Evolutionary conservation across 2,113 vertebrate genomes (phyloP), one percentile per base, ranked within the genome.

Genomic region (Sakesphorus luctuosus): DNA sequence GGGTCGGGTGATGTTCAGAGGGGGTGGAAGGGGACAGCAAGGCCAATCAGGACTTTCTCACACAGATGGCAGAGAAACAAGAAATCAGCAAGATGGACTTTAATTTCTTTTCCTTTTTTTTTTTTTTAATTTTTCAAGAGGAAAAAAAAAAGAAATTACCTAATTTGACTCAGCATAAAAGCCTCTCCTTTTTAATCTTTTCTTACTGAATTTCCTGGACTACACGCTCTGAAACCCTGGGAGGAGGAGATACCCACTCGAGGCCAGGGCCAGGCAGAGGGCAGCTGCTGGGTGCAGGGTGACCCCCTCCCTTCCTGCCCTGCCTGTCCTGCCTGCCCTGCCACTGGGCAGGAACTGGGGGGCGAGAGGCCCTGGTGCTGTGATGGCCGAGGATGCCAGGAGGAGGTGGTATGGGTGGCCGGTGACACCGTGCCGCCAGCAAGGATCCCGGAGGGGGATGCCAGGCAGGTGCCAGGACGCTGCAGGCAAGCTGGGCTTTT

Each of bases 111-210:
- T 96, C 65, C 40, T 95, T 91, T 89, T 44, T 67, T 80, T 90
- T 74, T 87, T 78, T 90, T 84, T 71, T 19, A 85, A 24, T 83
- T 97, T 97, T 98, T 96, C 40, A 82, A 93, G 31, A 82, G 65
- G 33, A 7, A 38, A 65, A n/a, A 53, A 59, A 90, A 68, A 83
- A 78, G 43, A 94, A 94, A 91, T 83, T 58, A 87, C 96, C 93
- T 97, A 73, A 97, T 98, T 97, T 96, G 97, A 95, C 96, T 97
- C 97, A 89, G 96, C 94, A 72, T 86, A 78, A 93, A 93, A 87
- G 79, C 94, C 96, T 96, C 93, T 97, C 96, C 93, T 98, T 98
- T 98, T 97, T 96, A 96, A 97, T 88, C 49, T 96, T 98, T 98
- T 97, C 96, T 97, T 97, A 97, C 90, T 89, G 96, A 94, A 97